Conservation (phyloP, 2,888 invertebrate species). For the Napeogenes inachia region DNA sequence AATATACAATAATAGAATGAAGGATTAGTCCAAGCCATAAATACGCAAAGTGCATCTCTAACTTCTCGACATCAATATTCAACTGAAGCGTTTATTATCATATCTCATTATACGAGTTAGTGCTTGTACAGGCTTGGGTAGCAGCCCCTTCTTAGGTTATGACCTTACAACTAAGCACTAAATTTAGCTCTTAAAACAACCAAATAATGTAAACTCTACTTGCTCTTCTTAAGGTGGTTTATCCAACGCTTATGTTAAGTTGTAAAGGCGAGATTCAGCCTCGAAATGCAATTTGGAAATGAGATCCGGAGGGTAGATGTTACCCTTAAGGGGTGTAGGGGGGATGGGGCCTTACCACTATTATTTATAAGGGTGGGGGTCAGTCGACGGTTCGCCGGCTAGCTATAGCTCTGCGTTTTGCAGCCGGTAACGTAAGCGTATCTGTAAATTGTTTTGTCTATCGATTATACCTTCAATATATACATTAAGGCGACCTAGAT, state of each 20-base stretch:
- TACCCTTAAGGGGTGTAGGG: constrained; percentile 66
- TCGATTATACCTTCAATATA: constrained; percentile 24
- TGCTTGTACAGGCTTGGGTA: constrained; percentile 59
- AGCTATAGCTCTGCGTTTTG: constrained; percentile 45
- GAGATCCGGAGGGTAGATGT: constrained; percentile 69
- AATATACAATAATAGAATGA: constrained; percentile 24
- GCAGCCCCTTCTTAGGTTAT: constrained; percentile 66
- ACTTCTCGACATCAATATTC: constrained; percentile 75
- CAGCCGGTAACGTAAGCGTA: constrained; percentile 54
- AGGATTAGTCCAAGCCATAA: constrained; percentile 48
- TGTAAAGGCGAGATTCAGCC: constrained; percentile 73
- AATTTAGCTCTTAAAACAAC: constrained; percentile 46
- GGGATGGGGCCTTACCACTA: constrained; percentile 69
- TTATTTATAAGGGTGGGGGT: constrained; percentile 76
- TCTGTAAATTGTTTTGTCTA: constrained; percentile 60
- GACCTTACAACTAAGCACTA: constrained; percentile 59
- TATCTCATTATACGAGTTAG: constrained; percentile 78
- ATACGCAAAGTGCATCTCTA: constrained; percentile 68
- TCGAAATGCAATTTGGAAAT: constrained; percentile 76
- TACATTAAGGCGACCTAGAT: constrained; percentile 37
- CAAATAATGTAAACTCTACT: constrained; percentile 39
- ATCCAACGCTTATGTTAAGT: constrained; percentile 38
- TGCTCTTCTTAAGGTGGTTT: constrained; percentile 35
- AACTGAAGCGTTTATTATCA: constrained; percentile 75
- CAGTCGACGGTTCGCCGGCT: constrained; percentile 64